Evolutionary conservation across 2,113 vertebrate species (phyloP).

Genomic region (Micromys minutus): DNA sequence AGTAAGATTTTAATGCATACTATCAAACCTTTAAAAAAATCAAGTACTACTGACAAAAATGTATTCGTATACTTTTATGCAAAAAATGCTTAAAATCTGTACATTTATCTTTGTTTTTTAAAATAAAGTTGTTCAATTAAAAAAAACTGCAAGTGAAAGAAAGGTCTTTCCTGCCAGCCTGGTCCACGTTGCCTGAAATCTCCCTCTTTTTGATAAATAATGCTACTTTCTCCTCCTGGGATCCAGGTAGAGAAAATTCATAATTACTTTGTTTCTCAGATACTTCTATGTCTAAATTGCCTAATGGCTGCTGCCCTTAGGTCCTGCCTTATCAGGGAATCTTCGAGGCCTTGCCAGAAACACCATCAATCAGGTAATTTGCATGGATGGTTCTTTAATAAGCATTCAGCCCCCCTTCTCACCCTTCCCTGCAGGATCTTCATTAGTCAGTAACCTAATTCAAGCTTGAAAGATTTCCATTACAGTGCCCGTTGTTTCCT

Average conservation of each 20-base stretch:
- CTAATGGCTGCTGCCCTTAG: constrained; percentile 66
- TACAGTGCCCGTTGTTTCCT: constrained; percentile 66
- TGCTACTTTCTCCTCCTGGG: neutral
- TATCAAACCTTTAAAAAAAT: too few relatives aligned
- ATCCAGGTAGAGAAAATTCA: constrained; percentile 46
- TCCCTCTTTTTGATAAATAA: constrained; percentile 55
- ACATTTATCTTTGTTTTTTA: too few relatives aligned
- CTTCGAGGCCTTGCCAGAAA: constrained; percentile 60
- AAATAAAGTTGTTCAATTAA: too few relatives aligned
- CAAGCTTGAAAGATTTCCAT: constrained; percentile 66
- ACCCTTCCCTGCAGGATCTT: constrained; percentile 58
- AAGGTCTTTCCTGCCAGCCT: neutral
- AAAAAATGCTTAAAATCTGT: too few relatives aligned
- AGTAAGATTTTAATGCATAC: too few relatives aligned
- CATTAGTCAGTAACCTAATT: constrained; percentile 69
- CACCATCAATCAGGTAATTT: constrained; percentile 54
- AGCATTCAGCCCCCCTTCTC: constrained; percentile 56
- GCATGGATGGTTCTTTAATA: constrained; percentile 74
- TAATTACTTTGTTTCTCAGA: constrained; percentile 56
- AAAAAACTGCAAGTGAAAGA: constrained; percentile 3
- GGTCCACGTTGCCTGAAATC: constrained; percentile 22
- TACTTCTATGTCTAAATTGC: constrained; percentile 64
- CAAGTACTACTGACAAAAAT: too few relatives aligned
- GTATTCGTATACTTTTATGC: too few relatives aligned
- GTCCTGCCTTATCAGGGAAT: constrained; percentile 61